These are phyloP conservation scores for Micrasema minimum DNA, from an alignment of 1,140 invertebrate species.

Conservation along the genomic window DNA sequence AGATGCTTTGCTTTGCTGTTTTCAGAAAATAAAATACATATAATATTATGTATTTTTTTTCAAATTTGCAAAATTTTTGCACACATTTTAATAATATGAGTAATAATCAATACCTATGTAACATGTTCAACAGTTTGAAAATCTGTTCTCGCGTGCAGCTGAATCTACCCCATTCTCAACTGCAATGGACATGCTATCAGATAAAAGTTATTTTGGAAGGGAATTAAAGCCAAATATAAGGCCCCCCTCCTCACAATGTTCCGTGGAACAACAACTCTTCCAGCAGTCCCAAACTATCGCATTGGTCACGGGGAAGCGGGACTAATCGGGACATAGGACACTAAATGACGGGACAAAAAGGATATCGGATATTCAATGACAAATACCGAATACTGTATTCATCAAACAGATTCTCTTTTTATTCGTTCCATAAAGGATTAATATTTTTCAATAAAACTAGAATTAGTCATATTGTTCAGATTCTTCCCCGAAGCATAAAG, in stretches of 20 bases:
- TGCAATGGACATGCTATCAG: slow-evolving; percentile 52
- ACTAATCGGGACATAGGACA: slow-evolving; percentile 31
- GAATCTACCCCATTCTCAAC: slow-evolving; percentile 16
- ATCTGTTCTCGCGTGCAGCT: neutral
- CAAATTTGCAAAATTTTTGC: no score
- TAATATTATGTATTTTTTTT: no score
- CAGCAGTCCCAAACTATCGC: neutral
- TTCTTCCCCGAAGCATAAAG: no score
- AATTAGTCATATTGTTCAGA: no score
- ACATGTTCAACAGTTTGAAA: slow-evolving; percentile 15
- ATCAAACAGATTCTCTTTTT: neutral
- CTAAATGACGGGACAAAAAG: slow-evolving; percentile 36
- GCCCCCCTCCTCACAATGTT: slow-evolving; percentile 4
- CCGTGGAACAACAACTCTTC: neutral
- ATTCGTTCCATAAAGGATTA: slow-evolving; percentile 24
- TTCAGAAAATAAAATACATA: no score
- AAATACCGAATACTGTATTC: slow-evolving; percentile 34
- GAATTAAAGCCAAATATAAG: slow-evolving; percentile 47
- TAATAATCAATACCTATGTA: no score
- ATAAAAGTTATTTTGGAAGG: slow-evolving; percentile 51
- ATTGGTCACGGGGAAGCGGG: slow-evolving; percentile 38
- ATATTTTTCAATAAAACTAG: slow-evolving; percentile 4
- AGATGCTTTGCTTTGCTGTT: no score
- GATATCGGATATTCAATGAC: slow-evolving; percentile 31
- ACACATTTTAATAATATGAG: no score